Evolutionary conservation across 2,113 vertebrate species (phyloP).

Genomic region (Bos javanicus): DNA sequence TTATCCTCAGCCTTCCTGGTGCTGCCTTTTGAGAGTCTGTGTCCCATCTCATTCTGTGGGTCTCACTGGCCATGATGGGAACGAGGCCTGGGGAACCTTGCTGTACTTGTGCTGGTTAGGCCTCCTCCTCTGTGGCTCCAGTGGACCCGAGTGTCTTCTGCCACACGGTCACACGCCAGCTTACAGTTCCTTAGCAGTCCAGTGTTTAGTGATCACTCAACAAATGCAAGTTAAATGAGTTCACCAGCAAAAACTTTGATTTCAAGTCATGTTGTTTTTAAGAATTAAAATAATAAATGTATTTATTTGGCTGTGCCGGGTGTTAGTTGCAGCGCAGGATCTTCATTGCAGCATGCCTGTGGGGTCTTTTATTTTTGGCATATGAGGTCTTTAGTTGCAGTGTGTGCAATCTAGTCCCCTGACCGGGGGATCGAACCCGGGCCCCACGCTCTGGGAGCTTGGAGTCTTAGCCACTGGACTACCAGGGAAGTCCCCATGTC

Average conservation of each 20-base stretch:
- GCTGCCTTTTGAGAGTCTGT: not conserved
- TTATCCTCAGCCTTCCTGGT: not conserved
- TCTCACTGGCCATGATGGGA: not conserved
- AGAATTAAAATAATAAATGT: not conserved
- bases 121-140: not conserved
- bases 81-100: not conserved
- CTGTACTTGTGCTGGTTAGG: not conserved
- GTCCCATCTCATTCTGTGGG: not conserved
- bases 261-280: not conserved
- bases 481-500: not conserved
- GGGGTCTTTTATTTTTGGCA: not conserved
- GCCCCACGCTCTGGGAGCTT: not conserved
- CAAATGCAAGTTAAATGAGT: not conserved
- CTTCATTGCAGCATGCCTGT: not conserved
- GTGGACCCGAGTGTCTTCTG: not conserved
- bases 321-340: not conserved
- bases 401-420: not conserved
- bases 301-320: not conserved
- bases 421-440: accelerated
- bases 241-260: not conserved
- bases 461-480: not conserved
- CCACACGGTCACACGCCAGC: too few relatives aligned
- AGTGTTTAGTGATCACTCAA: not conserved
- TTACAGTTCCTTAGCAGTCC: not conserved
- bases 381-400: not conserved